Evolutionary conservation across 2,113 vertebrate species (phyloP).

Genomic region (Gopherus evgoodei): DNA sequence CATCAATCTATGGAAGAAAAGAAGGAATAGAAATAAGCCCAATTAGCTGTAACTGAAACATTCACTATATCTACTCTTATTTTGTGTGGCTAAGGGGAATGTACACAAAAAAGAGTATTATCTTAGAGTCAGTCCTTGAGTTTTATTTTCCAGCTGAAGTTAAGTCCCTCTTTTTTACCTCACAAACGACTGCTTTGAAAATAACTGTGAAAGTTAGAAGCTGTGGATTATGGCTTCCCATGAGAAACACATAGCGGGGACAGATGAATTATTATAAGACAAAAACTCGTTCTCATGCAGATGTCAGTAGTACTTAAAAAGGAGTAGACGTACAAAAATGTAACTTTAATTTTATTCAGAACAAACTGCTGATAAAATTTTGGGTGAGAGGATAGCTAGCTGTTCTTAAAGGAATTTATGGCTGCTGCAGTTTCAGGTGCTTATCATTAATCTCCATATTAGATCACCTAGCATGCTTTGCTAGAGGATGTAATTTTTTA

Average conservation of each 20-base stretch:
- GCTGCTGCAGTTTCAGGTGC: not conserved
- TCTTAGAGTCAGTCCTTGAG: not conserved
- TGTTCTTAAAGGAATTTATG: not conserved
- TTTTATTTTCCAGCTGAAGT: not conserved
- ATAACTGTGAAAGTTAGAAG: not conserved
- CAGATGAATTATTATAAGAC: not conserved
- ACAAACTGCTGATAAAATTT: not conserved
- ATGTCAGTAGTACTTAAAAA: not conserved
- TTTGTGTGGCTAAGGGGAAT: not conserved
- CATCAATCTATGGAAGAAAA: not conserved
- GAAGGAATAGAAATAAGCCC: not conserved
- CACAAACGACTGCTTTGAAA: not conserved
- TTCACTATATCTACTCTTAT: not conserved
- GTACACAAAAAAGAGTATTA: not conserved
- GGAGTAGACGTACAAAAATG: not conserved
- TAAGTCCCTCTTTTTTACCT: not conserved
- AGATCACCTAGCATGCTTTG: not conserved
- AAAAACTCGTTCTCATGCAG: fast-evolving
- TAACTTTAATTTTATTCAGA: not conserved
- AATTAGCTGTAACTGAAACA: not conserved
- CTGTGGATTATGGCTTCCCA: not conserved
- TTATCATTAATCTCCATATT: not conserved
- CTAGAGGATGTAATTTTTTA: not conserved
- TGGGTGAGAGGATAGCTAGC: fast-evolving
- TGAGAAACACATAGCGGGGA: not conserved